Percentiles rank a stretch among this genome's conserved stretches.
Evolutionary conservation across 2,113 vertebrate species (phyloP).

Genomic region (Dascyllus trimaculatus): DNA sequence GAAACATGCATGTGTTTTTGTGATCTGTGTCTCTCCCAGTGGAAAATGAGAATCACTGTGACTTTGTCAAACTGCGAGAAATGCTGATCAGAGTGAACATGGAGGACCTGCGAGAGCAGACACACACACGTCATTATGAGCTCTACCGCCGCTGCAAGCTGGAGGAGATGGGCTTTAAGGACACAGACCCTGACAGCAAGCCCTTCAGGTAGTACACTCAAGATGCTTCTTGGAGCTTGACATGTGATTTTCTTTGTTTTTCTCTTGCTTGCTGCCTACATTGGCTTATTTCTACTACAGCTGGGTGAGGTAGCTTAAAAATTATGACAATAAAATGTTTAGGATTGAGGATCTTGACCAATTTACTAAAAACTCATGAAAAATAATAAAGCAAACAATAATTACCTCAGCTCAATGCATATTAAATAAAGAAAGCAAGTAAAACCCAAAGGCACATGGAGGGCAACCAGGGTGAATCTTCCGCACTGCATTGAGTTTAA

Average conservation of each 20-base stretch:
- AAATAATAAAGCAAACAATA: too few relatives aligned
- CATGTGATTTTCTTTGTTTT: background rate
- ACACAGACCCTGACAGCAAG: slow-evolving; percentile 98
- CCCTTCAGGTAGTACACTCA: slow-evolving; percentile 91
- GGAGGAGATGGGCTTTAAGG: slow-evolving; percentile 99
- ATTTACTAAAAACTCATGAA: too few relatives aligned
- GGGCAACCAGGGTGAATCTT: too few relatives aligned
- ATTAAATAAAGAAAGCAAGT: too few relatives aligned
- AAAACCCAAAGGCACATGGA: too few relatives aligned
- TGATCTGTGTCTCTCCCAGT: slow-evolving; percentile 81
- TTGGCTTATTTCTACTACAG: background rate
- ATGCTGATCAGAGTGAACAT: slow-evolving; percentile 99
- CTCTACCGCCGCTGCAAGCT: slow-evolving; percentile 97
- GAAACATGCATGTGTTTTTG: slow-evolving; percentile 6
- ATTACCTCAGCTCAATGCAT: too few relatives aligned
- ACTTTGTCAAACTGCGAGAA: slow-evolving; percentile 97
- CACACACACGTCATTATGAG: slow-evolving; percentile 96
- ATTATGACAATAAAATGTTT: too few relatives aligned
- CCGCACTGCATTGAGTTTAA: too few relatives aligned
- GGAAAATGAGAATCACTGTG: slow-evolving; percentile 98
- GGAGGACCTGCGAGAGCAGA: slow-evolving; percentile 98
- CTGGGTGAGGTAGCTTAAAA: too few relatives aligned
- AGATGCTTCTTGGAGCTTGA: background rate
- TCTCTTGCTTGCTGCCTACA: background rate
- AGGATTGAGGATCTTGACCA: too few relatives aligned